Base-by-base conservation (phyloP, 2,888 invertebrate species). In the Druceiella hillmani region DNA sequence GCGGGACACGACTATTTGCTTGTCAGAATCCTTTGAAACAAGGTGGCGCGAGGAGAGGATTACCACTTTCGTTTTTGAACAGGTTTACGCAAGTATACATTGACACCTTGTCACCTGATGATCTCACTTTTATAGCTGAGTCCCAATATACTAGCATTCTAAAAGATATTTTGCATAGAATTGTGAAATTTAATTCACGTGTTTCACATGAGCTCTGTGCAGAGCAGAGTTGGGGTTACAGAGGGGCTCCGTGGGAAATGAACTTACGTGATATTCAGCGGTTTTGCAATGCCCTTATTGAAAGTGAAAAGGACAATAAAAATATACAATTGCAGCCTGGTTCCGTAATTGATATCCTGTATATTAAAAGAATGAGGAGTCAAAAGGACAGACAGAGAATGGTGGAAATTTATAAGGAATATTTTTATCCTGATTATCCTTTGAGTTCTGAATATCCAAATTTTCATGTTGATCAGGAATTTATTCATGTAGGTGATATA, bases 11-110 rank as follows among this genome's bases (percentile, higher is more conserved):
- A 49, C 76, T 99, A 33, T 99, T 99, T 61, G 99, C 89, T 1
- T 97, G 97, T 55, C 99, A 99, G 65, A 99, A 99, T 74, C 99
- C 99, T 0, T 67, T 91, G 25, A 81, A 82, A 52, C 93, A 99
- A 69, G 99, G 99, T 6, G 98, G 98, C 0, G 94, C 91, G 0
- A 76, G 99, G 45, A 82, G 97, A 61, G 97, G 98, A 1, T 70
- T 99, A 16, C 99, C 99, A 0, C 81, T 89, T 54, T 98, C 98
- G 0, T 99, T 99, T 61, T 72, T 99, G 1, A 99, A 99, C 62
- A 79, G 99, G 52, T 99, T 99, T 56, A 94, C 92, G 3, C 92
- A 92, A 73, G 91, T 92, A 0, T 82, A 81, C 50, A 66, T 83
- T 5, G 75, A 76, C 28, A 75, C 79, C 11, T 60, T 83, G 25